A percentile compares a stretch with the other conserved stretches of the same genome.
Conservation (phyloP, 2,113 vertebrate species). For the Cyanistes caeruleus region DNA sequence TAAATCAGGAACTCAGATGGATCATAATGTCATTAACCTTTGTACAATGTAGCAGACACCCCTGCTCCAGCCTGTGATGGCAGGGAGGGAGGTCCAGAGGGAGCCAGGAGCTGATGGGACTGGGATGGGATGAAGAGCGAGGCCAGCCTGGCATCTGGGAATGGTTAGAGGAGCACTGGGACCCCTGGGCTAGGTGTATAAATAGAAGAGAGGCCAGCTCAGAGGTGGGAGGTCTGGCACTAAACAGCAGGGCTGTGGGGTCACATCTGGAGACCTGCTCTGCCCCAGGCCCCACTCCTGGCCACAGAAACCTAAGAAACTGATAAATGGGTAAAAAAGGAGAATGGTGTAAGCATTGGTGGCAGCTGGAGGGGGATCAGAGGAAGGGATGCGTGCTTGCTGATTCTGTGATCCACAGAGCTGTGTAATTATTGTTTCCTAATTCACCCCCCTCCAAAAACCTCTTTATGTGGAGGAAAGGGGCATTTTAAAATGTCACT, state of each 20-base stretch:
- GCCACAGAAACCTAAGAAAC: background rate
- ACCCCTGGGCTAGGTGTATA: background rate
- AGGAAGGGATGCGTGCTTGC: rapidly evolving
- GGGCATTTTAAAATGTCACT: background rate
- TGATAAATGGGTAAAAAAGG: background rate
- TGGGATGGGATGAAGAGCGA: background rate
- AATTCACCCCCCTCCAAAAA: background rate
- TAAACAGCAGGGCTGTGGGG: background rate
- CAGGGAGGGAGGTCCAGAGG: background rate
- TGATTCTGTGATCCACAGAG: background rate
- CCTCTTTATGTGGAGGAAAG: background rate
- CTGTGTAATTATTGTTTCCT: background rate
- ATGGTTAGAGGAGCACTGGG: constrained; percentile 1
- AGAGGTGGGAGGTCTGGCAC: constrained; percentile 51
- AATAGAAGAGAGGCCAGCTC: constrained; percentile 38
- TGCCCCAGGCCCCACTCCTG: background rate
- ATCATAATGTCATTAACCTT: background rate
- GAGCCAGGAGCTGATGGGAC: background rate
- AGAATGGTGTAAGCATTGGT: background rate
- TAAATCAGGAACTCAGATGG: background rate
- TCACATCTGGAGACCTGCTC: constrained; percentile 36
- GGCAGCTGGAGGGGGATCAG: background rate
- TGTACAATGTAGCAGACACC: background rate
- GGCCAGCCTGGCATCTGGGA: constrained; percentile 27
- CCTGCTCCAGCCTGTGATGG: background rate